Base-by-base conservation (phyloP, 2,888 invertebrate genomes). In the Spisula solida region DNA sequence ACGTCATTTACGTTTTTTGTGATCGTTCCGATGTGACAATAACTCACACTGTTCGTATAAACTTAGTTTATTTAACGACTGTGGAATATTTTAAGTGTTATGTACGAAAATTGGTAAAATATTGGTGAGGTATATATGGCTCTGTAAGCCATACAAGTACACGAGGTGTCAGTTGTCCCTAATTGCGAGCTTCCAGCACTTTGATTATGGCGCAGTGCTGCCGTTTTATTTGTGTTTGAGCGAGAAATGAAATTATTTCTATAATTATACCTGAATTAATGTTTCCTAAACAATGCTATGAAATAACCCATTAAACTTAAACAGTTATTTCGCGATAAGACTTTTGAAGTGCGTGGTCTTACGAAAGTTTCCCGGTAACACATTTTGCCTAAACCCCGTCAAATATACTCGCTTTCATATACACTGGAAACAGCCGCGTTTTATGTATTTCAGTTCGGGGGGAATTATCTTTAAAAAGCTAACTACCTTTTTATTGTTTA, bases 391-490 rank as follows among this genome's bases (percentile, higher is more conserved):
- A 56, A 56, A n/a, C 41, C 56, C 20, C 56, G 56, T 18, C 56
- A 56, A 56, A 56, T 56, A n/a, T 20, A 34, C 34, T 78, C 8
- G 34, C 41, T 47, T 78, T 78, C 47, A 78, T 31, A 41, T 78
- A 41, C 34, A 78, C 16, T 34, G 8, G 47, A 78, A 78, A 47
- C 78, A 78, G 78, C 78, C 34, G 78, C 78, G 34, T 78, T 78
- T 78, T 78, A 78, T 78, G 78, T 47, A 25, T 29, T 34, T 29
- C 8, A 78, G 8, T 78, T 34, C 41, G 34, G 31, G 20, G 31
- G n/a, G 34, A 47, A 78, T 78, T 78, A 34, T 78, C 78, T 78
- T 18, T n/a, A 81, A 81, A 8, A 81, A 55, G 29, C 55, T 81
- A 56, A 56, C 29, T 47, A 47, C 31, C 31, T 51, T 78, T 84